phyloP scores from a whole-genome alignment of 1,140 invertebrate genomes.

The Eubasilissa regina region DNA sequence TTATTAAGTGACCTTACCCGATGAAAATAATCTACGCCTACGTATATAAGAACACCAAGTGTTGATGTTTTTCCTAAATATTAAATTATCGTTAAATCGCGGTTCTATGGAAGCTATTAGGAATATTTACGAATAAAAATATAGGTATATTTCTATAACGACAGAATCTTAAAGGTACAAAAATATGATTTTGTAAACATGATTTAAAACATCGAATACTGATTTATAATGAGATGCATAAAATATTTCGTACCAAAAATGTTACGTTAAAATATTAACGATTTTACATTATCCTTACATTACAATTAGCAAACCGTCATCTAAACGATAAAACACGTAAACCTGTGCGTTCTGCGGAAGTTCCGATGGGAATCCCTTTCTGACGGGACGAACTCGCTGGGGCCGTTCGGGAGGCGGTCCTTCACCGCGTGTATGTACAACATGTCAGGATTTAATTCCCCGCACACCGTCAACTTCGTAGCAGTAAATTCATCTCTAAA shows the following conservation, averaged over 20 bases:
- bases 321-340: not conserved
- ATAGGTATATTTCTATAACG: constrained; percentile 26
- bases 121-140: constrained; percentile 38
- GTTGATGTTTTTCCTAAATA: constrained; percentile 16
- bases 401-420: constrained; percentile 7
- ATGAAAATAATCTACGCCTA: constrained; percentile 18
- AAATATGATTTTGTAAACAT: constrained; percentile 34
- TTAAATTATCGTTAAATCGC: constrained; percentile 35
- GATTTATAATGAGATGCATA: constrained; percentile 30
- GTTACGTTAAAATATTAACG: constrained; percentile 20
- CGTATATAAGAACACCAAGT: constrained; percentile 19
- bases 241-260: constrained; percentile 34
- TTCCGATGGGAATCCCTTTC: too few species aligned
- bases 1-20: not conserved
- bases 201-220: constrained; percentile 32
- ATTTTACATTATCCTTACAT: constrained; percentile 16
- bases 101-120: constrained; percentile 40
- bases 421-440: constrained; percentile 29
- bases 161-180: constrained; percentile 38
- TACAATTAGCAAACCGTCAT: constrained; percentile 17
- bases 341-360: too few species aligned
- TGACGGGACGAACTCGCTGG: too few species aligned
- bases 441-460: not conserved
- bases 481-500: constrained; percentile 35
- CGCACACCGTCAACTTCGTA: constrained; percentile 19